Conservation (phyloP, 1,140 invertebrate genomes). For the Diorhabda carinulata region DNA sequence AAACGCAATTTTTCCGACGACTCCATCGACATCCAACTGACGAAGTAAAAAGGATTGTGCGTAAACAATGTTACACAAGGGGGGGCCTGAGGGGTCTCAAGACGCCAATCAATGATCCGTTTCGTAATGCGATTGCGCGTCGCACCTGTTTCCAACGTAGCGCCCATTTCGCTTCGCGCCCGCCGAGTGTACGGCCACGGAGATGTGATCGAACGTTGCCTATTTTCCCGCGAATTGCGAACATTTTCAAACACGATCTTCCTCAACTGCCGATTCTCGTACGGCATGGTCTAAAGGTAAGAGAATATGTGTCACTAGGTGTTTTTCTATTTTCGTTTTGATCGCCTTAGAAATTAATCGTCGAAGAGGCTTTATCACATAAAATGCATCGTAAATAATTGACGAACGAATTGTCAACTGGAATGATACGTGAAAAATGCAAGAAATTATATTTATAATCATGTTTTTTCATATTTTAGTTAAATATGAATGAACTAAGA, state of each 20-base stretch:
- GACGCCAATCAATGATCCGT: conserved; percentile 38
- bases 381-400: too few species aligned
- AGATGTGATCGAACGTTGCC: conserved; percentile 26
- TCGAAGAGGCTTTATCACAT: too few species aligned
- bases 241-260: background rate
- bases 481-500: too few species aligned
- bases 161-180: conserved; percentile 5
- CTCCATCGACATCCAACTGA: too few species aligned
- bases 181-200: background rate
- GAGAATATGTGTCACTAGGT: background rate
- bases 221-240: background rate
- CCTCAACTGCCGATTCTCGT: background rate
- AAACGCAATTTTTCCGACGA: too few species aligned
- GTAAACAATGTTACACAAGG: conserved; percentile 30
- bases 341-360: too few species aligned
- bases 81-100: conserved; percentile 26
- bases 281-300: conserved; percentile 10
- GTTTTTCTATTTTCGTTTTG: too few species aligned
- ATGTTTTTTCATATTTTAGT: too few species aligned
- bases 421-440: too few species aligned
- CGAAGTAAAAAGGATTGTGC: conserved; percentile 27
- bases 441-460: too few species aligned
- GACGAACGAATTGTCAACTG: too few species aligned
- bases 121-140: conserved; percentile 32
- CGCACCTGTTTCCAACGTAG: conserved; percentile 32